Base-by-base conservation (phyloP, 2,888 invertebrate species). In the Diloba caeruleocephala region DNA sequence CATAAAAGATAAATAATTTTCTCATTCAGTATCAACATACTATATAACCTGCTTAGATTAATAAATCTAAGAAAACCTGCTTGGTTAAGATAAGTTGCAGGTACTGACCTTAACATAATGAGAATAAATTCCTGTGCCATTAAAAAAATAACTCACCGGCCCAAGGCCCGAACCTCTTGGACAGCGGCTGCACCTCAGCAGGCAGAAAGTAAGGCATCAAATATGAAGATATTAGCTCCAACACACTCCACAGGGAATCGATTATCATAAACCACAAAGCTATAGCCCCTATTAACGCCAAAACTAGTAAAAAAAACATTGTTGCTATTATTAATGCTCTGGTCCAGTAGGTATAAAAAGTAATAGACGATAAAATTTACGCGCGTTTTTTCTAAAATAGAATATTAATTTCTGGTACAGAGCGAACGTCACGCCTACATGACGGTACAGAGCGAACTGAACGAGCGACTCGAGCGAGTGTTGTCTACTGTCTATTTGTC, bases 151-250 rank as follows among this genome's bases (percentile, higher is more conserved):
- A 92, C 95, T 95, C 85, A 98, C 98, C 96, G 82, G 98, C 98
- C 98, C 98, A 98, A 57, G 95, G 93, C 74, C 98, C 98, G 84
- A 95, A 98, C 82, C 95, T 96, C 78, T 95, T 95, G 26, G 90
- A 79, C 46, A 96, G 83, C 9, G 94, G 88, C 69, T 94, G 90
- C 63, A 95, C 95, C 77, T 95, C 94, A 44, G 94, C 81, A 0
- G 96, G 95, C 63, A 95, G 89, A 76, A 96, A 95, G 70, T 94
- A 95, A 14, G 96, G 96, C 81, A 95, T 94, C 79, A 97, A 82
- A 74, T 95, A 82, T 1, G 95, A 94, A 68, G 94, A 93, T 32
- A 94, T 71, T 46, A 95, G 88, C 71, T 95, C 94, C 54, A 95
- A 69, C 0, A 95, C 79, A 63, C 95, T 95, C 94, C 95, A 95